Conservation (phyloP, 2,888 invertebrate genomes). For the Lymantria monacha region DNA sequence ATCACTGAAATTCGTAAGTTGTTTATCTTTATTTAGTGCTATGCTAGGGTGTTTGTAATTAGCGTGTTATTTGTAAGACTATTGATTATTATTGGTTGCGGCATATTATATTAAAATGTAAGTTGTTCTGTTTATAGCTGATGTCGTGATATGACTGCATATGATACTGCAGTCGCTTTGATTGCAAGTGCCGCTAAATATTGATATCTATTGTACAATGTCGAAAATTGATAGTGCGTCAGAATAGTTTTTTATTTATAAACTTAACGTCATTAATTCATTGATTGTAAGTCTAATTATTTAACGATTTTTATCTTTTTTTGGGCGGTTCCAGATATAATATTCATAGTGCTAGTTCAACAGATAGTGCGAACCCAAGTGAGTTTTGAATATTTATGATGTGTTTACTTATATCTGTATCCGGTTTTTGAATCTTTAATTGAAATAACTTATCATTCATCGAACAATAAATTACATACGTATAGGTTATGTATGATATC, state of each 20-base stretch:
- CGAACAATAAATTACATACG: neutral
- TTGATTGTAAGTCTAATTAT: neutral
- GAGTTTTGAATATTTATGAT: conserved; percentile 7
- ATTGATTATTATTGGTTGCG: conserved; percentile 24
- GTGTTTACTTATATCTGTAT: conserved; percentile 6
- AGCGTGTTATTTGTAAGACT: conserved; percentile 21
- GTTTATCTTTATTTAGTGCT: conserved; percentile 34
- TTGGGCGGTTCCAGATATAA: conserved; percentile 32
- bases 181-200: conserved; percentile 53
- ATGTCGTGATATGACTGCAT: conserved; percentile 31
- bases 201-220: conserved; percentile 40
- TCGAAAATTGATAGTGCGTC: neutral
- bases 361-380: conserved; percentile 1
- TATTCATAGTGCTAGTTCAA: conserved; percentile 6
- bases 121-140: conserved; percentile 29
- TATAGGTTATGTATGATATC: conserved; percentile 7
- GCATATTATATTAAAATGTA: conserved; percentile 33
- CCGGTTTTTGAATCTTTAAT: conserved; percentile 1
- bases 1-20: conserved; percentile 35
- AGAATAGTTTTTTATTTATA: conserved; percentile 2
- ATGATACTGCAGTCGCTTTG: conserved; percentile 19
- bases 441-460: neutral
- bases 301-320: conserved; percentile 8
- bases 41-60: conserved; percentile 23
- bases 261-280: conserved; percentile 6